Evolutionary conservation across 2,888 invertebrate genomes (phyloP), one percentile per base, ranked within the genome.

Genomic region (Drosophila stalkeri): DNA sequence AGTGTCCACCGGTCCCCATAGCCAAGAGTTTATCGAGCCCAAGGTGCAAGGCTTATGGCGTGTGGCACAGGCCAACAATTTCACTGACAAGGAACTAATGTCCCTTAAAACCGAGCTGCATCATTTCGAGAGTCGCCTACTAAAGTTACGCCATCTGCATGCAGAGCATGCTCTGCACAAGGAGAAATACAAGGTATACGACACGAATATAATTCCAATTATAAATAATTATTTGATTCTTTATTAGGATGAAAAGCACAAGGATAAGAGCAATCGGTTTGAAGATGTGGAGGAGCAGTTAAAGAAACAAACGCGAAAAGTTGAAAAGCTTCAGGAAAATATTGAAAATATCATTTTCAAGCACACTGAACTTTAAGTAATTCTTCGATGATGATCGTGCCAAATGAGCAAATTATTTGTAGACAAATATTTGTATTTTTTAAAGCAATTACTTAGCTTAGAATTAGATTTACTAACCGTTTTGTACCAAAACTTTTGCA

Each of bases 11-110:
- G 97, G 95, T 14, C 97, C 97, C 0, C 95, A 96, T 67, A 96
- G 96, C 88, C 96, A 95, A 91, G 98, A 98, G 90, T 99, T 99
- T 91, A 95, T 97, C 49, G 98, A 99, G 90, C 97, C 97, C 0
- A 97, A 97, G 93, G 98, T 98, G 1, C 96, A 97, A 92, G 96
- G 96, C 0, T 93, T 99, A 37, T 99, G 98, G 98, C 95, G 95
- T 81, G 81, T 77, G 54, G 77, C 81, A 1, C 66, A 67, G 20
- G 94, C 96, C 61, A 95, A 96, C 14, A 96, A 97, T 92, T 98
- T 99, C 92, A 95, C 96, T 27, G 94, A 95, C 0, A 96, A 96
- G 70, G 98, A 98, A 93, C 94, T 98, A 14, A 95, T 95, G 65
- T 98, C 98, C 0, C 94, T 99, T 52, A 96, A 96, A 94, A 96